Base-by-base conservation (phyloP, 2,797 vertebrate species). In the Xyrichtys novacula region DNA sequence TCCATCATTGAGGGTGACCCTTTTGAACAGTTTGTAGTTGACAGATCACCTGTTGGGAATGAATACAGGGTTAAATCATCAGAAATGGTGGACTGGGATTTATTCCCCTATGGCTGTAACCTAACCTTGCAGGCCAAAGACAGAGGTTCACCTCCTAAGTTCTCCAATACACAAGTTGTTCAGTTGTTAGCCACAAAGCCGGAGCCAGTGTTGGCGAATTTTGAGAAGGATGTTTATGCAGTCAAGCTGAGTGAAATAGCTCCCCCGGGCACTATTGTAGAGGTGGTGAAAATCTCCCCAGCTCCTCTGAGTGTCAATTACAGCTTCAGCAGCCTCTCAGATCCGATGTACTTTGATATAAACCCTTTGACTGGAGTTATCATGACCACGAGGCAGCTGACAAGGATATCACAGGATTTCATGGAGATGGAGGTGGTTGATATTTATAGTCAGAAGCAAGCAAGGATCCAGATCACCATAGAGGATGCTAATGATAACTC, bases 91-190 rank as follows among this genome's bases (percentile, higher is more conserved):
- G 92, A 97, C 6, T 98, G 96, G 98, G 94, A 95, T 68, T 93
- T 72, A 70, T 95, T 96, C 52, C 93, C 95, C 6, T 95, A 94
- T 54, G 96, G 97, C 59, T 97, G 93, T 83, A 98, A 98, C 78
- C 93, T 99, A 80, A 98, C 98, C 0, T 88, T 99, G 6, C 96
- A 98, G 86, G 97, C 98, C 65, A 98, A 96, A 93, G 98, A 99
- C 84, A 94, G 96, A 87, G 98, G 97, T 29, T 84, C 66, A 36
- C 97, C 97, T 29, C 95, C 97, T 0, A 96, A 92, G 49, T 94
- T 95, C 90, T 99, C 98, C 2, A 92, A 95, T 17, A 88, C 91
- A 2, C 94, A 96, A 83, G 91, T 95, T 53, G 88, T 99, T 87
- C 95, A 93, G 17, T 70, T 99, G 76, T 81, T 89, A 31, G 93